Evolutionary conservation across 1,140 invertebrate species (phyloP), one percentile per base, ranked within the genome.

Genomic region (Metopolophium dirhodum): DNA sequence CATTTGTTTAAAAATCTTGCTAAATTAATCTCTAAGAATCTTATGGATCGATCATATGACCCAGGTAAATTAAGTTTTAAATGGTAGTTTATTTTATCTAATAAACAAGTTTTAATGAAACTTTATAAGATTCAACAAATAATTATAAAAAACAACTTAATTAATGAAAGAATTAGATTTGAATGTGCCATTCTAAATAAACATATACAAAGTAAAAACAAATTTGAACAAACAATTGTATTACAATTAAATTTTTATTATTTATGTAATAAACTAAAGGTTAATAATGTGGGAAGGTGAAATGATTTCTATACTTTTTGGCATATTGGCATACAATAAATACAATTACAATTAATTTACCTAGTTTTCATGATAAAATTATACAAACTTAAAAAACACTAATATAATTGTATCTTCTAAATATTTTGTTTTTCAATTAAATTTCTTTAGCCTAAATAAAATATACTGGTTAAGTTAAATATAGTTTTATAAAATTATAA

Each of bases 1-100:
- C 51, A 94, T 93, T 91, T 94, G n/a, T 94, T 94, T 85, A 94
- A 94, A 93, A 94, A 18, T 77, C 61, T 94, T 45, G 94, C 94
- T 22, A 94, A 93, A 86, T 91, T 94, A 92, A 94, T 94, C 26
- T 94, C 94, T 30, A 91, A 94, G 11, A 90, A 89, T 47, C 91
- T 94, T 47, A 89, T 94, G 88, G 87, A 93, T 35, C 83, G 82
- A 93, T 18, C 93, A 45, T 93, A 93, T 77, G 87, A 61, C 22
- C 93, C 92, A 94, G 93, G 94, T 94, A 90, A 90, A 94, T 57
- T 51, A 83, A 51, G 11, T 93, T 88, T 86, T 93, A 88, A 30
- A 37, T 88, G 83, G 18, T 54, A 51, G 77, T 77, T 77, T 77
- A n/a, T 35, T n/a, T 77, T 77, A 77, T 77, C n/a, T 77, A 77